Base-by-base conservation (phyloP, 2,888 invertebrate species). In the Parascotia fuliginaria region DNA sequence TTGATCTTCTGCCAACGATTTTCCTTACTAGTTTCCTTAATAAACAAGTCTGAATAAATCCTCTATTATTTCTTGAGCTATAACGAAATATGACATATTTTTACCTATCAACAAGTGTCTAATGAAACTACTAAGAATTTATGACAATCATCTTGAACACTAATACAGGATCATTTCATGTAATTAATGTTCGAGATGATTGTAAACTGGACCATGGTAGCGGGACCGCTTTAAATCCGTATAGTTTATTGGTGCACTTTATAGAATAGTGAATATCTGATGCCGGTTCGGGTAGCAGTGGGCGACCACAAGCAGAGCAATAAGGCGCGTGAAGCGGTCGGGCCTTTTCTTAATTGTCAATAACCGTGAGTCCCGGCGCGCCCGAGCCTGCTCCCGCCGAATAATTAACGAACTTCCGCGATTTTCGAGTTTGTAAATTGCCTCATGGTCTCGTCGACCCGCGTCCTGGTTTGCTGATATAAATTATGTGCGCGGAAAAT, bases 391-490 rank as follows among this genome's bases (percentile, higher is more conserved):
- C 81, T 85, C 84, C 81, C 83, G 75, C 75, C 84, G 87, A 90
- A 92, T 90, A 91, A 91, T 92, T 92, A 91, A 92, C 89, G 87
- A 89, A 91, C 89, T 91, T 91, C 87, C 86, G 84, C 88, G 90
- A 92, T 92, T 91, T 92, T 89, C 87, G 87, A 91, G 89, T 91
- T 91, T 88, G 87, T 89, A 89, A 91, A 91, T 89, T 88, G 86
- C 89, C 88, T 89, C 85, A 89, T 87, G 89, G 88, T 89, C 87
- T 87, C 85, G 85, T 85, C 85, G 87, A 84, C 85, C 85, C 84
- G 83, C 81, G 83, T 84, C 75, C 87, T 87, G 88, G 88, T 85
- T 85, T 83, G 82, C 81, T 80, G 81, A 80, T 86, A 90, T 89
- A 88, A 91, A 90, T 91, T 89, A 89, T 89, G 87, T 85, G 79